These are phyloP conservation scores for Caenorhabditis angaria DNA, from an alignment of 2,888 invertebrate species.

Conservation along the genomic window DNA sequence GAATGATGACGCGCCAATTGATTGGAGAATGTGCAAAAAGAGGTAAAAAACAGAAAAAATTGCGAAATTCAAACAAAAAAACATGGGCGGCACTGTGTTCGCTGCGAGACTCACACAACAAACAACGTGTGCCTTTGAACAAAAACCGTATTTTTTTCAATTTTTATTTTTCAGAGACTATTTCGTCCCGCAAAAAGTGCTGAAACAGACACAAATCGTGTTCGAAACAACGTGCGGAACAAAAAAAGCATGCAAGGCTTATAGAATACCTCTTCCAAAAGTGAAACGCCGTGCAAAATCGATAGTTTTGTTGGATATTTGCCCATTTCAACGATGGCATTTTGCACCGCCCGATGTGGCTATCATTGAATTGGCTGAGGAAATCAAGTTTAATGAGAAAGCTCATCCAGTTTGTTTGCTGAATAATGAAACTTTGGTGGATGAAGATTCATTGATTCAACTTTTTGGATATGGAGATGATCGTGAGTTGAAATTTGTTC, in stretches of 20 bases:
- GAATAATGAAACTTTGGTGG: neutral
- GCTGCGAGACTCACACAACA: neutral
- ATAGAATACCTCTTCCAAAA: neutral
- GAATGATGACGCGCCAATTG: neutral
- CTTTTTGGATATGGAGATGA: slow-evolving; percentile 21
- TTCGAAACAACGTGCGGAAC: neutral
- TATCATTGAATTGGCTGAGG: slow-evolving; percentile 22
- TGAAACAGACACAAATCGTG: neutral
- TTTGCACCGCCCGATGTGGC: slow-evolving; percentile 28
- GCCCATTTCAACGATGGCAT: neutral
- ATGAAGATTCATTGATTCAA: neutral
- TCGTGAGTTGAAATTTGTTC: slow-evolving; percentile 15
- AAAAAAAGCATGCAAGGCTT: neutral
- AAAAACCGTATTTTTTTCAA: too few relatives aligned
- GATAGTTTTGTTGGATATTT: neutral
- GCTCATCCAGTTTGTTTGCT: slow-evolving; percentile 17
- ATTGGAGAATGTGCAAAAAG: neutral
- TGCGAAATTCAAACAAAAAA: neutral
- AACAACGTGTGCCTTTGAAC: neutral
- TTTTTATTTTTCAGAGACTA: neutral
- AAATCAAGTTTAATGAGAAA: slow-evolving; percentile 10
- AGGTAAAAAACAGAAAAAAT: neutral
- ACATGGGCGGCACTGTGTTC: neutral
- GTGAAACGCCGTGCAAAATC: neutral
- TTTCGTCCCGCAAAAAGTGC: neutral